These are phyloP conservation scores for Seira ritae DNA, from an alignment of 2,888 invertebrate species.

Conservation along the genomic window DNA sequence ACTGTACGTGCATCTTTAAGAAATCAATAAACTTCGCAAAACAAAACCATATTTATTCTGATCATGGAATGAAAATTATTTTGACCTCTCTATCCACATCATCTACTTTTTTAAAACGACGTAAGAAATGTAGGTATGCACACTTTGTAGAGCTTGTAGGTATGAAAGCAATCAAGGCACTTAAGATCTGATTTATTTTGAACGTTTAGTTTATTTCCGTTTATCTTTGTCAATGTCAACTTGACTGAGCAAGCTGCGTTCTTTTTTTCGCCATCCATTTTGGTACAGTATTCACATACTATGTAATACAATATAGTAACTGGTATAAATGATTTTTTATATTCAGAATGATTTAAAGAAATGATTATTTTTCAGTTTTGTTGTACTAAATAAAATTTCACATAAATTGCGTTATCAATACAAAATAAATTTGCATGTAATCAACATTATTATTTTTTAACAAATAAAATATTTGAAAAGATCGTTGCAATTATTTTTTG, in stretches of 20 bases:
- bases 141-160: too few species aligned
- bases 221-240: not conserved
- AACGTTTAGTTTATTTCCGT: not conserved
- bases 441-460: not conserved
- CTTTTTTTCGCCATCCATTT: not conserved
- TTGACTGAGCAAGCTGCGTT: not conserved
- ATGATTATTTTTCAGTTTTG: conserved; percentile 4
- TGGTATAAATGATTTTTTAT: not conserved
- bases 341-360: conserved; percentile 12
- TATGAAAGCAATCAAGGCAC: too few species aligned
- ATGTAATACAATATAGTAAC: not conserved
- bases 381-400: not conserved
- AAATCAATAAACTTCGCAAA: too few species aligned
- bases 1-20: not conserved
- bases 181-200: too few species aligned
- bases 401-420: not conserved
- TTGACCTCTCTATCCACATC: too few species aligned
- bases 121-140: too few species aligned
- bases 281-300: conserved; percentile 1
- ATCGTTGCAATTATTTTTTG: too few species aligned
- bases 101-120: too few species aligned
- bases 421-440: not conserved
- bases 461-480: too few species aligned
- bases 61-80: too few species aligned
- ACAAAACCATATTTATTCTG: too few species aligned